Evolutionary conservation across 2,797 vertebrate genomes (phyloP).

Genomic region (Melanotaenia parkinsoni): DNA sequence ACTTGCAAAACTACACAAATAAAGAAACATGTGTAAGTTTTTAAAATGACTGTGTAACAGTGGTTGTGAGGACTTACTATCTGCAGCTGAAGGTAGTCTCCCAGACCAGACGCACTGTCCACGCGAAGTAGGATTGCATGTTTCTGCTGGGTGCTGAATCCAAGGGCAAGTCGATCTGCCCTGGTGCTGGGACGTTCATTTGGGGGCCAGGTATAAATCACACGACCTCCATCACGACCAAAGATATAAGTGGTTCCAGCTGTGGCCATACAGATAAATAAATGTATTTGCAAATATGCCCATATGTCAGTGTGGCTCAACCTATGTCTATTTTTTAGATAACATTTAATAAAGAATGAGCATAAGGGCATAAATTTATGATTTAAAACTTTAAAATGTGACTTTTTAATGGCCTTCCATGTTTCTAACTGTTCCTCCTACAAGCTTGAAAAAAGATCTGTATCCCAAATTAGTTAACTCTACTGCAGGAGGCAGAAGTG

Average conservation of each 20-base stretch:
- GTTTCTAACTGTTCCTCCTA: conserved; percentile 29
- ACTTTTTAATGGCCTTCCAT: conserved; percentile 26
- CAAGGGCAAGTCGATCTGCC: conserved; percentile 96
- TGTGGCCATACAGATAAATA: conserved; percentile 67
- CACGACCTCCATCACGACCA: conserved; percentile 95
- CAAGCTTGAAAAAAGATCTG: conserved; percentile 17
- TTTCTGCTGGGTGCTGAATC: conserved; percentile 98
- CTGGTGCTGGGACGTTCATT: conserved; percentile 98
- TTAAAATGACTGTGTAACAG: conserved; percentile 2
- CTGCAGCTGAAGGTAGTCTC: conserved; percentile 98
- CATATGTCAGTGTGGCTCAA: conserved; percentile 11
- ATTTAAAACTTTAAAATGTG: conserved; percentile 47
- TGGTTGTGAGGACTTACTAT: conserved; percentile 96
- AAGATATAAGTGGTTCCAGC: conserved; percentile 99
- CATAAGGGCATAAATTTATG: conserved; percentile 27
- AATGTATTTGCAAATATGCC: conserved; percentile 10
- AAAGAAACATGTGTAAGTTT: too few relatives aligned
- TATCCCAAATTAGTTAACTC: conserved; percentile 43
- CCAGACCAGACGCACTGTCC: conserved; percentile 96
- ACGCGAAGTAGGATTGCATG: conserved; percentile 95
- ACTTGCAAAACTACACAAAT: not conserved
- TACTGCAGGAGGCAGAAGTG: conserved; percentile 39
- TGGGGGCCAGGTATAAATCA: conserved; percentile 98
- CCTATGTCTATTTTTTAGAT: not conserved
- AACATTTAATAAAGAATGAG: conserved; percentile 31